Base-by-base conservation (phyloP, 1,140 invertebrate species). In the Gryon sp. region DNA sequence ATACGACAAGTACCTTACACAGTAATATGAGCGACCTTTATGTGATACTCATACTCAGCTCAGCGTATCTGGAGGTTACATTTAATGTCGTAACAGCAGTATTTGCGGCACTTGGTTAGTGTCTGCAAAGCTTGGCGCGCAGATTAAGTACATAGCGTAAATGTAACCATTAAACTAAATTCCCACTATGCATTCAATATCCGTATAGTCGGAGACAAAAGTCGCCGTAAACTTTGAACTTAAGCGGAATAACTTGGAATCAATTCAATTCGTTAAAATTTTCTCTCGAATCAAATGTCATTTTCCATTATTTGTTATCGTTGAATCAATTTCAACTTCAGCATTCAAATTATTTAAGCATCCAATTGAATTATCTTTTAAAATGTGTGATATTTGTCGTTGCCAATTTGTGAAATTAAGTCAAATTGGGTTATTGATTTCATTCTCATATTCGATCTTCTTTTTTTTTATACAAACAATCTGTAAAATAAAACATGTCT, bases 101-200 rank as follows among this genome's bases (percentile, higher is more conserved):
- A 72, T 62, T 72, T 55, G 57, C 18, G 32, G 41, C 34, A 57
- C 22, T 50, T 19, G 36, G 24, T 41, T 46, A 50, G 50, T 57
- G 26, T 73, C 48, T 57, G 43, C 41, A 12, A 55, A 57, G 52
- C 57, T 62, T 55, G 66, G 36, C 48, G 52, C 50, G 59, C 46
- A 41, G 69, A 63, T 73, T 41, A 57, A 57, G 59, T 73, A 63
- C 59, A 57, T 36, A 50, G 41, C 63, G 41, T 50, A 57, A 63
- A 73, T 63, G 69, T 73, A 73, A 73, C 57, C 24, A 63, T 57
- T 55, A 62, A 62, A 72, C 26, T 28, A 32, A 53, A 52, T 53
- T 62, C 30, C 45, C 68, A 32, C 55, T 18, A 38, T 48, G 24
- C 16, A 60, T 48, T 55, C 48, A 55, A 70, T 70, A 59, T 53